Percentiles rank a stretch among this genome's conserved stretches.
These are phyloP conservation scores for Venusia cambrica DNA, from an alignment of 2,888 invertebrate species.

Conservation along the genomic window DNA sequence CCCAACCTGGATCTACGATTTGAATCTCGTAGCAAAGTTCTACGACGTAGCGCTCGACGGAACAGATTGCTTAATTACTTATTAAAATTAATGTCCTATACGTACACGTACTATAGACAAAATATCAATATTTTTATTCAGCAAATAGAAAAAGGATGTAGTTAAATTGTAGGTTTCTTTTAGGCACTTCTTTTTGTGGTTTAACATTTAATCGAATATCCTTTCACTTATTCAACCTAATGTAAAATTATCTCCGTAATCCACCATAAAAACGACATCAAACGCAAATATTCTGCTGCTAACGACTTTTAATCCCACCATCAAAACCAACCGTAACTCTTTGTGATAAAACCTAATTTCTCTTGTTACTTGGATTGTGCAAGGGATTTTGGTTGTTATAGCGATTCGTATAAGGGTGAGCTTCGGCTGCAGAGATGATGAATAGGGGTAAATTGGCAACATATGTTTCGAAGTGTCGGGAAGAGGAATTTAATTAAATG, in stretches of 20 bases:
- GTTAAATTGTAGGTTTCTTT: no score
- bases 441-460: slow-evolving; percentile 61
- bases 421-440: slow-evolving; percentile 17
- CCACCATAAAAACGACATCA: slow-evolving; percentile 32
- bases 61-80: no score
- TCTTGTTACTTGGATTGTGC: not conserved
- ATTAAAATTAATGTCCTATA: no score
- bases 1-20: no score
- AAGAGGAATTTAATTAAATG: slow-evolving; percentile 84
- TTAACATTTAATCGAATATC: no score
- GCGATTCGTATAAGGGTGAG: slow-evolving; percentile 1
- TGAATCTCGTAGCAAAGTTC: no score
- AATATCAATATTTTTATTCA: no score
- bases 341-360: slow-evolving; percentile 11
- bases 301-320: slow-evolving; percentile 9
- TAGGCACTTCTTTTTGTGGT: no score
- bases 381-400: slow-evolving; percentile 22
- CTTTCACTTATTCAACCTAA: slow-evolving; percentile 1
- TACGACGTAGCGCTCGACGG: no score
- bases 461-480: slow-evolving; percentile 70
- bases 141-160: no score
- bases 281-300: slow-evolving; percentile 20
- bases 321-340: slow-evolving; percentile 11
- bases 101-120: no score
- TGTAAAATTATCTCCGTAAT: slow-evolving; percentile 29